Conservation (phyloP, 2,113 vertebrate genomes). For the Pycnonotus jocosus region DNA sequence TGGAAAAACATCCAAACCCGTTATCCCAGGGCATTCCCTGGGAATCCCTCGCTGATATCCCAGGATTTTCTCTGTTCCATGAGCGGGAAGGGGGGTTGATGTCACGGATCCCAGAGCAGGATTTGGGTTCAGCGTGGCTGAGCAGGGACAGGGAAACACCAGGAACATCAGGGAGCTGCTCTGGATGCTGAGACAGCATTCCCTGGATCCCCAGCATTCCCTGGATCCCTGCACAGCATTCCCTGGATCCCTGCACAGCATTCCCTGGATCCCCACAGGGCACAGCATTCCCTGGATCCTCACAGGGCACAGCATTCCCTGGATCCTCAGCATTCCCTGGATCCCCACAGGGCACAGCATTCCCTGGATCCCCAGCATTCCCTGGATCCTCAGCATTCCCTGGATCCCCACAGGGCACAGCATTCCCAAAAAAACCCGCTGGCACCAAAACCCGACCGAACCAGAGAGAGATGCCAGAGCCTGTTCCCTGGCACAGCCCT, state of each 20-base stretch:
- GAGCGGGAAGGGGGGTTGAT: rapidly evolving
- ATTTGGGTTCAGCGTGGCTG: rapidly evolving
- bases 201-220: too few relatives aligned
- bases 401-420: rapidly evolving
- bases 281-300: background rate
- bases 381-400: too few relatives aligned
- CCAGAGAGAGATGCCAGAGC: too few relatives aligned
- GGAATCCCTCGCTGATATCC: rapidly evolving
- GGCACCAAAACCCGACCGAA: background rate
- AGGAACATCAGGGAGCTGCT: rapidly evolving
- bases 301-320: too few relatives aligned
- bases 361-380: too few relatives aligned
- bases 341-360: too few relatives aligned
- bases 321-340: too few relatives aligned
- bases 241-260: too few relatives aligned
- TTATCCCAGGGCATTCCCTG: background rate
- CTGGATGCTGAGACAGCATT: too few relatives aligned
- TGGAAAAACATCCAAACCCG: rapidly evolving
- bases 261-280: rapidly evolving
- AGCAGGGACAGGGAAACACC: background rate
- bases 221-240: too few relatives aligned
- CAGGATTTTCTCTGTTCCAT: rapidly evolving
- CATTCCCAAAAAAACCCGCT: rapidly evolving
- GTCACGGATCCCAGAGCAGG: rapidly evolving
- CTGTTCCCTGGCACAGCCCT: background rate